Conservation (phyloP, 1,140 invertebrate genomes). For the Ooceraea biroi region DNA sequence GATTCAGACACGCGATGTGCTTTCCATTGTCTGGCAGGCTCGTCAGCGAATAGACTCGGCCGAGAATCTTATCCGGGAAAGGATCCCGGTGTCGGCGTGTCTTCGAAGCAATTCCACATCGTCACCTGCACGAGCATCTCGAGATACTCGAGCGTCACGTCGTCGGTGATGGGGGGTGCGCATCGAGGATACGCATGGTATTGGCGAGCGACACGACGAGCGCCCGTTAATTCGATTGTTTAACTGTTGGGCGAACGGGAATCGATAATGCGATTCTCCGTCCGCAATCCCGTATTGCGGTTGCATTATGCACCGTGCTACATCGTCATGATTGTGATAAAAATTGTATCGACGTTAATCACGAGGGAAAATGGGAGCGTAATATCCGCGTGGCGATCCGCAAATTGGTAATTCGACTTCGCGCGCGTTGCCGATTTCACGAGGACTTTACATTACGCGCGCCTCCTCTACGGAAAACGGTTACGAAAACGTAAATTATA, state of each 20-base stretch:
- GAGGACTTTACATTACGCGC: not conserved
- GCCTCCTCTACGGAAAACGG: too few relatives aligned
- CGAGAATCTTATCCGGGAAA: constrained; percentile 30
- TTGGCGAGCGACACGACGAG: constrained; percentile 1
- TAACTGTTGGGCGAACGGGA: not conserved
- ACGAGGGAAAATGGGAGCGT: not conserved
- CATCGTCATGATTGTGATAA: constrained; percentile 3
- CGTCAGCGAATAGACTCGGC: constrained; percentile 13
- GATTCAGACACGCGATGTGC: constrained; percentile 11
- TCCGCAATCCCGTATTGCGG: not conserved
- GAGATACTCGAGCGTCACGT: too few relatives aligned
- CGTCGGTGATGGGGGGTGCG: too few relatives aligned
- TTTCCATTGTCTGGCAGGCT: constrained; percentile 16
- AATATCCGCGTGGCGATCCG: not conserved
- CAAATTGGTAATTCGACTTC: not conserved
- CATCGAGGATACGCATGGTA: too few relatives aligned
- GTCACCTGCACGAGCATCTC: too few relatives aligned
- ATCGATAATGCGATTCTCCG: constrained; percentile 13
- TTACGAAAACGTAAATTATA: not conserved
- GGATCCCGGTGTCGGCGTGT: not conserved
- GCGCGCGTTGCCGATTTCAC: not conserved
- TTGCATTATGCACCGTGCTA: not conserved
- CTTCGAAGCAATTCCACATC: not conserved
- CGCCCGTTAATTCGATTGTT: constrained; percentile 30
- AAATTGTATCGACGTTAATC: constrained; percentile 2